Evolutionary conservation across 2,113 vertebrate species (phyloP).

Genomic region (Megaceryle torquata): DNA sequence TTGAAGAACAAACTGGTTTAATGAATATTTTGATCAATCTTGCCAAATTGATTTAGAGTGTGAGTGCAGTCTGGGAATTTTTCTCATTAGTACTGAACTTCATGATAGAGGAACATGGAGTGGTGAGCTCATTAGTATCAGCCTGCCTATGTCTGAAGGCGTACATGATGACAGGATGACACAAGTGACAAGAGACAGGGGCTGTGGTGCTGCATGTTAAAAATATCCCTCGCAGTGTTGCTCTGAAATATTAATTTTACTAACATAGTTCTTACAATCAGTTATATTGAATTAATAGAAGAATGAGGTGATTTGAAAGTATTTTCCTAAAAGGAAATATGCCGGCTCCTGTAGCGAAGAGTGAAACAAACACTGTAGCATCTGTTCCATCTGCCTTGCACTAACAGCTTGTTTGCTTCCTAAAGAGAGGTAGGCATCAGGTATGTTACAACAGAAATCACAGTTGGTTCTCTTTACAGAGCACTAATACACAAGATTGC

Average conservation of each 20-base stretch:
- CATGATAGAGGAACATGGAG: constrained; percentile 2
- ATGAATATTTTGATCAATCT: constrained; percentile 57
- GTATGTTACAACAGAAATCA: background rate
- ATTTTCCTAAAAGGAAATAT: background rate
- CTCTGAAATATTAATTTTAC: constrained; percentile 55
- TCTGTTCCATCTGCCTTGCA: background rate
- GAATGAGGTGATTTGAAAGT: background rate
- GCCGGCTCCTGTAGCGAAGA: background rate
- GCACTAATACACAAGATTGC: background rate
- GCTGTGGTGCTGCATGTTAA: constrained; percentile 3
- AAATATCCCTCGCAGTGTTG: background rate
- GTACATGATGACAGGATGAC: background rate
- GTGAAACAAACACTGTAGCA: background rate
- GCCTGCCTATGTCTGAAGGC: constrained; percentile 12
- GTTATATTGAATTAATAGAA: constrained; percentile 28
- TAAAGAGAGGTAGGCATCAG: background rate
- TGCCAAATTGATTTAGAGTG: constrained; percentile 41
- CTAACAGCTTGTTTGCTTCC: background rate
- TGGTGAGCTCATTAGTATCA: constrained; percentile 43
- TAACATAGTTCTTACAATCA: constrained; percentile 7
- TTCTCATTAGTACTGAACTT: constrained; percentile 48
- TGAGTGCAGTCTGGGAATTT: constrained; percentile 28
- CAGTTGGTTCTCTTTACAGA: background rate
- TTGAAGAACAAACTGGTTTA: constrained; percentile 40
- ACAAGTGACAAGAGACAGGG: constrained; percentile 19